Conservation (phyloP, 2,113 vertebrate genomes). For the Meles meles region DNA sequence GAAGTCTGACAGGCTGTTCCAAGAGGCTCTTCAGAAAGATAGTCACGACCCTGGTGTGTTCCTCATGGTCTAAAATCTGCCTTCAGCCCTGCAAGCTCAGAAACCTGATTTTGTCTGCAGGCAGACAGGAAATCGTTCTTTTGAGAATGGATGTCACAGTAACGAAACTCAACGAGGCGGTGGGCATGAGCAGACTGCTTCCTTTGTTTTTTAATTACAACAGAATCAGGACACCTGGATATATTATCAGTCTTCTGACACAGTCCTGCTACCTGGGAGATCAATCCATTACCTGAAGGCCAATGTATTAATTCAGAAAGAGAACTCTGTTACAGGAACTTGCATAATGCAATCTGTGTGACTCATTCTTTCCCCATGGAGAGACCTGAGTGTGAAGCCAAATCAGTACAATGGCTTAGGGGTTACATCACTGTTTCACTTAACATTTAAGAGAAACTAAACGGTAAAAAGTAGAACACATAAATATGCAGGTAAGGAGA, state of each 20-base stretch:
- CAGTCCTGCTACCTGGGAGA: neutral
- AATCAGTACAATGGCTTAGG: neutral
- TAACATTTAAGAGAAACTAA: neutral
- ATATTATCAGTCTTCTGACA: neutral
- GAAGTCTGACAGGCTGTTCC: neutral
- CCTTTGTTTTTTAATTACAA: neutral
- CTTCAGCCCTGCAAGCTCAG: neutral
- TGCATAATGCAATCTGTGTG: no score
- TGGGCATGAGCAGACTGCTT: neutral
- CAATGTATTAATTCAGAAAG: neutral
- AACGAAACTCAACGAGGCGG: neutral
- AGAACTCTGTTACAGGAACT: neutral
- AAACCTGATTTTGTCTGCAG: neutral
- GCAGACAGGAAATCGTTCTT: neutral
- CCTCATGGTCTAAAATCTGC: neutral
- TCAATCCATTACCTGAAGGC: neutral
- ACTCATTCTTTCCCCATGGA: neutral
- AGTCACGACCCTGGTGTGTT: neutral
- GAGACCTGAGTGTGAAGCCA: neutral
- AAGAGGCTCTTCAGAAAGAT: neutral
- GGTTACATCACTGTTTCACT: neutral
- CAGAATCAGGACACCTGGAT: neutral
- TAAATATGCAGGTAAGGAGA: neutral
- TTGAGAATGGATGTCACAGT: neutral
- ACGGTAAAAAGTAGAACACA: neutral